phyloP scores from a whole-genome alignment of 2,113 vertebrate species.

The Pelmatolapia mariae region DNA sequence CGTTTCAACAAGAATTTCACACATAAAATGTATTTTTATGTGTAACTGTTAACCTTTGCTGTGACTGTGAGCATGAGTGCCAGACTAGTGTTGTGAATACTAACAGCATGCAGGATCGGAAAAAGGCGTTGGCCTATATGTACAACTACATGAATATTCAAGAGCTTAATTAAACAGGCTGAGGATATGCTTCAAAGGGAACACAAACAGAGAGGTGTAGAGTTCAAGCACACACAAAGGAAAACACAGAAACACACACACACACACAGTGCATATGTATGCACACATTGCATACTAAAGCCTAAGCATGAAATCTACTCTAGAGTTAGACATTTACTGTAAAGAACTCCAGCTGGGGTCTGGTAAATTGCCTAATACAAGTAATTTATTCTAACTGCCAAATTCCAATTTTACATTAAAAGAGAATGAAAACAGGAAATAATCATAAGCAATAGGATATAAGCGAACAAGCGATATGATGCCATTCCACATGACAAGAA shows the following conservation, averaged over 20 bases:
- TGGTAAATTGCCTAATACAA: neutral
- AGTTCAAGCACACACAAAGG: neutral
- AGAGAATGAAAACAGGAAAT: neutral
- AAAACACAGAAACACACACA: neutral
- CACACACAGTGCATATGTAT: neutral
- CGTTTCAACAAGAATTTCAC: neutral
- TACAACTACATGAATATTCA: constrained; percentile 60
- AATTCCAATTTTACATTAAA: neutral
- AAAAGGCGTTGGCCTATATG: constrained; percentile 39
- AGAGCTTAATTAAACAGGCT: constrained; percentile 43
- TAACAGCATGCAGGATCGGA: neutral
- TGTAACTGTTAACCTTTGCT: neutral
- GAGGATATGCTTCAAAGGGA: constrained; percentile 42
- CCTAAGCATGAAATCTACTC: neutral
- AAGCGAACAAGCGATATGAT: neutral
- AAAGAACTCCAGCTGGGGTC: neutral
- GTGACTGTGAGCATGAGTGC: neutral
- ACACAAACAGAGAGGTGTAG: constrained; percentile 29
- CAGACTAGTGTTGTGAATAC: neutral
- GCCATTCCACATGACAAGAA: neutral
- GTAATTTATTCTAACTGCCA: neutral
- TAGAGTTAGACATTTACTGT: neutral
- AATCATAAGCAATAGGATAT: neutral
- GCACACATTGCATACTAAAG: neutral
- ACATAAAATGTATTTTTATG: no score